phyloP scores from a whole-genome alignment of 37 sponge, comb jelly and placozoan genomes.

The Halisarca cf. caerulea region DNA sequence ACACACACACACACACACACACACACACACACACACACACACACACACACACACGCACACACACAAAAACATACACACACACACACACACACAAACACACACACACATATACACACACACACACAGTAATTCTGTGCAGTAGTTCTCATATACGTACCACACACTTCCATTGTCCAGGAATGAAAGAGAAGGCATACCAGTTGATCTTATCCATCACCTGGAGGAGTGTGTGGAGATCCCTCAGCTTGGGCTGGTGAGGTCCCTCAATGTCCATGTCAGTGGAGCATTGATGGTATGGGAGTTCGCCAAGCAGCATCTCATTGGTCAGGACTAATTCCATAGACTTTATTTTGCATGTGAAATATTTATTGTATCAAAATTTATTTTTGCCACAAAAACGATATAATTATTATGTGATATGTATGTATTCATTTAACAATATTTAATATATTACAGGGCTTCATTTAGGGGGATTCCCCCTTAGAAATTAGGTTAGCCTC shows the following conservation, averaged over 20 bases:
- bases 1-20: too few species aligned
- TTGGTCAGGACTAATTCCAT: background rate
- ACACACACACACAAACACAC: too few species aligned
- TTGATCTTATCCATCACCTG: conserved; percentile 78
- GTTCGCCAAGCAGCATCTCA: conserved; percentile 79
- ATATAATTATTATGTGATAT: background rate
- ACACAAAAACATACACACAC: too few species aligned
- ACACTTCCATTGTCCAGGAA: conserved; percentile 43
- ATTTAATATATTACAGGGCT: background rate
- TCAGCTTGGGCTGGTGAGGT: conserved; percentile 88
- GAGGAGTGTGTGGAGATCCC: conserved; percentile 96
- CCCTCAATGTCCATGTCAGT: conserved; percentile 96
- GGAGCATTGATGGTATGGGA: conserved; percentile 92
- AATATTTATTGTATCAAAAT: too few species aligned
- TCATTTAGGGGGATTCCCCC: too few species aligned
- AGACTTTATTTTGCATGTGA: too few species aligned
- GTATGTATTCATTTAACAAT: background rate
- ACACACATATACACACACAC: too few species aligned
- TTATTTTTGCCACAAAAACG: background rate
- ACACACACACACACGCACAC: too few species aligned
- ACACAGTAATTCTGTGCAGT: too few species aligned
- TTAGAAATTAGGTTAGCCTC: too few species aligned
- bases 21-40: too few species aligned
- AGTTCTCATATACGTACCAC: too few species aligned
- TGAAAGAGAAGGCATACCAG: conserved; percentile 94